A percentile compares a stretch with the other conserved stretches of the same genome.
phyloP scores from a whole-genome alignment of 2,888 invertebrate species.

The Bruchidius siliquastri region DNA sequence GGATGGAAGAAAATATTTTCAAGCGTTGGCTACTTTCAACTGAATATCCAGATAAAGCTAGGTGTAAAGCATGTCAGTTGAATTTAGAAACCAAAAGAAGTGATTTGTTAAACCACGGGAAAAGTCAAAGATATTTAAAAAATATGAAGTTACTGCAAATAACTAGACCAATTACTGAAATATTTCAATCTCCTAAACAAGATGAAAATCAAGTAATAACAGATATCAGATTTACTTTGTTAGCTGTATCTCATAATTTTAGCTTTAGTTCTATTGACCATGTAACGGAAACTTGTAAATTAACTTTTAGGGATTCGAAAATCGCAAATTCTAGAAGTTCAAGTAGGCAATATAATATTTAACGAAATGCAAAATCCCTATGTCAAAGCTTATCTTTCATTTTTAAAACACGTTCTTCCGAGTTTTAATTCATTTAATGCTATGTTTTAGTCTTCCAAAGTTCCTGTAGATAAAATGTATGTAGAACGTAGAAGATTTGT shows the following conservation, averaged over 20 bases:
- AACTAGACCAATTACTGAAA: not conserved
- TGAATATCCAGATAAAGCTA: conserved; percentile 3
- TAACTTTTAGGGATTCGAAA: conserved; percentile 5
- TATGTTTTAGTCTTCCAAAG: conserved; percentile 8
- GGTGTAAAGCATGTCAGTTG: conserved; percentile 1
- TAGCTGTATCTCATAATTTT: conserved; percentile 8
- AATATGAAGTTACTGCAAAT: conserved; percentile 1
- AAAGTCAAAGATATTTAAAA: conserved; percentile 2
- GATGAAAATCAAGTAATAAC: not conserved
- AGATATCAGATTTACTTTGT: conserved; percentile 4
- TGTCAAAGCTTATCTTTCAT: conserved; percentile 9
- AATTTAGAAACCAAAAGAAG: conserved; percentile 3
- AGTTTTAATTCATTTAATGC: conserved; percentile 9
- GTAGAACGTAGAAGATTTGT: too few relatives aligned
- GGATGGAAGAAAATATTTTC: conserved; percentile 3
- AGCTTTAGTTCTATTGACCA: conserved; percentile 8
- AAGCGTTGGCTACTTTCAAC: conserved; percentile 3
- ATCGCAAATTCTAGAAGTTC: conserved; percentile 1
- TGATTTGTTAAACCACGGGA: conserved; percentile 5
- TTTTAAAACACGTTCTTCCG: conserved; percentile 3
- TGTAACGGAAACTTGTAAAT: conserved; percentile 3
- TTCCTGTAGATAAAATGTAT: not conserved
- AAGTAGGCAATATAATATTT: conserved; percentile 6
- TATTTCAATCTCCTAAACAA: not conserved
- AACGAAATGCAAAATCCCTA: conserved; percentile 11